Conservation (phyloP, 2,113 vertebrate genomes). For the Delphinapterus leucas region DNA sequence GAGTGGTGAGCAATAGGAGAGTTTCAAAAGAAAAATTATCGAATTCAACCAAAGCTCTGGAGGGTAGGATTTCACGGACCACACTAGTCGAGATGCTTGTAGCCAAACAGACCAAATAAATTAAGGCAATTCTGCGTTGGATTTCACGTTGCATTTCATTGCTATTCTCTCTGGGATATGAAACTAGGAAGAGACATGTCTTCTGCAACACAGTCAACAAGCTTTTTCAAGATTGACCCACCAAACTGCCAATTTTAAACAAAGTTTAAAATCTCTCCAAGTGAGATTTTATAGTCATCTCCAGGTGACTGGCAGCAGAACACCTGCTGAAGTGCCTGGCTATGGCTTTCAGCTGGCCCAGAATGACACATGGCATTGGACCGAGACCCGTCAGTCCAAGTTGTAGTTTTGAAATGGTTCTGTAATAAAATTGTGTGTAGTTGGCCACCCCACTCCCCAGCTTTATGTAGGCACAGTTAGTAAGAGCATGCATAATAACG, state of each 20-base stretch:
- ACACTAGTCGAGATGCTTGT: neutral
- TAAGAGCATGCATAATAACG: neutral
- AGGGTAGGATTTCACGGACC: constrained; percentile 39
- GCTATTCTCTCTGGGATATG: constrained; percentile 39
- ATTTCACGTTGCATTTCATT: constrained; percentile 43
- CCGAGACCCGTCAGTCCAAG: neutral
- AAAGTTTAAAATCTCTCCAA: neutral
- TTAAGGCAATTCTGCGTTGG: constrained; percentile 44
- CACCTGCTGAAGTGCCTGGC: neutral
- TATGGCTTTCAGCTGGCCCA: neutral
- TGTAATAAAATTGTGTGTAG: neutral
- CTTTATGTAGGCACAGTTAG: rapidly evolving
- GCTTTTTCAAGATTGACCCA: constrained; percentile 8
- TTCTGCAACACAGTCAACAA: neutral
- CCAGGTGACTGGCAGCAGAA: neutral
- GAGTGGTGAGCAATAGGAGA: neutral
- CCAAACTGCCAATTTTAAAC: neutral
- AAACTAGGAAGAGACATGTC: constrained; percentile 51
- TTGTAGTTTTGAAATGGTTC: neutral
- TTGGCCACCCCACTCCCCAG: no score
- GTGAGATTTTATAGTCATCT: neutral
- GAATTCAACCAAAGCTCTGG: neutral
- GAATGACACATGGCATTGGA: neutral
- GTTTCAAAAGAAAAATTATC: neutral
- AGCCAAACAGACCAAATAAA: constrained; percentile 63